These are phyloP conservation scores for Henricia sp. DNA, from an alignment of 53 echinoderm and acorn worm genomes.

Conservation along the genomic window DNA sequence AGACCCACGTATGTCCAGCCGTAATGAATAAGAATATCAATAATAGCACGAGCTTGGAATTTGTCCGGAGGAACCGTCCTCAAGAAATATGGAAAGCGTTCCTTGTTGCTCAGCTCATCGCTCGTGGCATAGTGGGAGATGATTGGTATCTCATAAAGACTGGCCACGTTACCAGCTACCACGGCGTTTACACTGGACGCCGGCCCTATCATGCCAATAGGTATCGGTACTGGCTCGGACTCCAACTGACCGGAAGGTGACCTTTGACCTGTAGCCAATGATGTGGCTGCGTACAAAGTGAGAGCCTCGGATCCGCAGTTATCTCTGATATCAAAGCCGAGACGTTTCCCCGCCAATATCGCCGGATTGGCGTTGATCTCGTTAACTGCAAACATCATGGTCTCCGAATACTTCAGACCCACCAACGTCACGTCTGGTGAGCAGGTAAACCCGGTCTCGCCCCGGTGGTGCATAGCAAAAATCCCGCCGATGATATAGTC, in stretches of 20 bases:
- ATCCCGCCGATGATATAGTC: constrained; percentile 11
- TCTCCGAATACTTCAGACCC: neutral
- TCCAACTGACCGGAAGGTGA: neutral
- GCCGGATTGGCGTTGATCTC: constrained; percentile 13
- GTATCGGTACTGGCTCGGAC: too few relatives aligned
- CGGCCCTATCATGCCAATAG: neutral
- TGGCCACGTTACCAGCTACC: constrained; percentile 7
- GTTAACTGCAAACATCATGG: neutral
- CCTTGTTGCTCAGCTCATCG: constrained; percentile 29
- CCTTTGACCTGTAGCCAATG: neutral
- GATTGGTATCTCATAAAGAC: neutral
- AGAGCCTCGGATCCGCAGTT: neutral
- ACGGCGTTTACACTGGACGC: neutral
- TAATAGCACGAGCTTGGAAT: constrained; percentile 2
- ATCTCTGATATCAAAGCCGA: constrained; percentile 2
- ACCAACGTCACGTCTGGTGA: neutral
- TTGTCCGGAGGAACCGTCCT: constrained; percentile 9
- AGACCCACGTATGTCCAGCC: constrained; percentile 2
- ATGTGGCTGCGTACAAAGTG: neutral
- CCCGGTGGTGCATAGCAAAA: neutral
- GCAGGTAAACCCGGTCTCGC: neutral
- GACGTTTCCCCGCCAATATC: neutral
- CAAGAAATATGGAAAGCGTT: constrained; percentile 8
- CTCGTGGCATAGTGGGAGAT: constrained; percentile 19
- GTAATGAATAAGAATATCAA: neutral